Conservation (phyloP, 2,113 vertebrate species). For the Mustela nigripes region DNA sequence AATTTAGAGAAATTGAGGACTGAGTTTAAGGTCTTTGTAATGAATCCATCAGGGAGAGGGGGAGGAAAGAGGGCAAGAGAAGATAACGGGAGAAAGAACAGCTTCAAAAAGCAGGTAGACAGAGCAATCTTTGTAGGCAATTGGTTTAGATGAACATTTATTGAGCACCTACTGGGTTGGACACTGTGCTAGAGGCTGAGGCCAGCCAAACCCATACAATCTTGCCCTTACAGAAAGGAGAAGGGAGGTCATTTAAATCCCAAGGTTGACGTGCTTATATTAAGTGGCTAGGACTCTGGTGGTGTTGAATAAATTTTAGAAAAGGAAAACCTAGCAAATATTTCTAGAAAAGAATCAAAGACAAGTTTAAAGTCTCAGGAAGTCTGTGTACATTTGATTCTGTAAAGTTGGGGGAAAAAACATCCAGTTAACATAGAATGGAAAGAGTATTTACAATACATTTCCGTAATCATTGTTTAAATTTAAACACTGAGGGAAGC, state of each 20-base stretch:
- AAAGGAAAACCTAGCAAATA: not conserved
- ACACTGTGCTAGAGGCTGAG: not conserved
- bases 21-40: constrained; percentile 48
- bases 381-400: not conserved
- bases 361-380: not conserved
- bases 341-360: not conserved
- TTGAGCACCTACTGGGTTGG: not conserved
- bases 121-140: not conserved
- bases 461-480: not conserved
- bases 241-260: not conserved
- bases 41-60: not conserved
- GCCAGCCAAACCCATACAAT: accelerated
- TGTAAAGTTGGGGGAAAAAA: not conserved
- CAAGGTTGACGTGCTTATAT: not conserved
- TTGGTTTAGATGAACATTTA: not conserved
- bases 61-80: not conserved
- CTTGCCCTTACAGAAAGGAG: not conserved
- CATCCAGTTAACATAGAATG: not conserved
- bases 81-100: not conserved
- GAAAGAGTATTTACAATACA: not conserved
- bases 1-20: constrained; percentile 29
- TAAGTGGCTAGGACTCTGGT: not conserved
- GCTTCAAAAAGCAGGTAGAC: not conserved
- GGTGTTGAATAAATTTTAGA: not conserved
- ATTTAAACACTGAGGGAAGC: not conserved